Percentiles rank a stretch among this genome's conserved stretches.
phyloP scores from a whole-genome alignment of 2,113 vertebrate genomes.

The Gopherus evgoodei region DNA sequence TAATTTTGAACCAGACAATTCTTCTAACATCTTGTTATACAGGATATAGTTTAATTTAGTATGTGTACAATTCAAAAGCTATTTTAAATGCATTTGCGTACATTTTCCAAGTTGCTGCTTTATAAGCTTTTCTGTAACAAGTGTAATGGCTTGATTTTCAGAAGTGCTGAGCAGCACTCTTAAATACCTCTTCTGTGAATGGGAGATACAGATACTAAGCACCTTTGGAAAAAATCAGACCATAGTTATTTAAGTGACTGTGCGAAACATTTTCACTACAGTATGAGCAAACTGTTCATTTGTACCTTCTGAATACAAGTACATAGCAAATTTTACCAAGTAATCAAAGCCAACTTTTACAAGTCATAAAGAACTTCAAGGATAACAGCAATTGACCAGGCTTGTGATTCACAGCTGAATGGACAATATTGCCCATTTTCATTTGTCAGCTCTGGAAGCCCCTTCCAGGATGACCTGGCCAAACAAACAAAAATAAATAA shows the following conservation, averaged over 20 bases:
- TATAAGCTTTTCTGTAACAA: conserved; percentile 25
- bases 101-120: conserved; percentile 42
- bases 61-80: conserved; percentile 4
- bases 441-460: conserved; percentile 96
- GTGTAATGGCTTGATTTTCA: conserved; percentile 23
- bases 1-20: conserved; percentile 12
- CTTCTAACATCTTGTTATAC: neutral
- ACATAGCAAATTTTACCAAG: conserved; percentile 35
- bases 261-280: conserved; percentile 44
- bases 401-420: conserved; percentile 98
- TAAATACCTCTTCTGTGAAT: neutral
- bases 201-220: neutral
- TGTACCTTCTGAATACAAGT: conserved; percentile 46
- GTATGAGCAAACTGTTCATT: conserved; percentile 30
- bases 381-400: conserved; percentile 91
- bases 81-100: conserved; percentile 35
- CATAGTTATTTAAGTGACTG: conserved; percentile 3
- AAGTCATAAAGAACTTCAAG: conserved; percentile 92
- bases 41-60: conserved; percentile 14
- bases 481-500: conserved; percentile 32
- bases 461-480: conserved; percentile 94
- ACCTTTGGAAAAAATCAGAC: conserved; percentile 26
- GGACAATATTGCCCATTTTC: conserved; percentile 93
- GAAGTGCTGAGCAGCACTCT: neutral
- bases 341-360: conserved; percentile 60